Evolutionary conservation across 2,797 vertebrate species (phyloP), one percentile per base, ranked within the genome.

Genomic region (Clamator glandarius): DNA sequence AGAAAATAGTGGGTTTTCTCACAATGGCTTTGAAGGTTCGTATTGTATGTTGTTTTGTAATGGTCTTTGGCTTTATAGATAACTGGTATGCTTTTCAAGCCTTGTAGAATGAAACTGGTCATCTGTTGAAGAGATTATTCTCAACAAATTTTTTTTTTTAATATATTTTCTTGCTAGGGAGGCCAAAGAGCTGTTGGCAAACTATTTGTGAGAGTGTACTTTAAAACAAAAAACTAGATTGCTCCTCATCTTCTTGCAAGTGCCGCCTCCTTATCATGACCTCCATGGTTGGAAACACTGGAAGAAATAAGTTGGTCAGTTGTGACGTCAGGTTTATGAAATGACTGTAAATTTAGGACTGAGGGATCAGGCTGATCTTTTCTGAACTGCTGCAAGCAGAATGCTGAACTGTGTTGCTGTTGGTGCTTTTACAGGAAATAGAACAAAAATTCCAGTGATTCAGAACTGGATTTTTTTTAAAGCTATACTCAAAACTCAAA

Each of bases 391-490:
- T 87, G 51, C 87, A 83, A 84, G 85, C 5, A 10, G 69, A 96
- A 83, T 95, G 83, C 94, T 96, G 91, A 97, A 80, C 7, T 41
- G n/a, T 95, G 95, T 90, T 95, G 90, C 92, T 97, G 73, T 92
- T 96, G 86, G 85, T 97, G 79, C 95, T 96, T 97, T 98, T 97
- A 97, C 96, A 97, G 96, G 96, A 98, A 98, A 97, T 85, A 96
- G 91, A 97, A 91, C 94, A 97, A 97, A 97, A 97, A 96, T 97
- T 96, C 96, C 96, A 97, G 68, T 98, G 97, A 97, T 98, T 97
- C 96, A 98, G 92, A 97, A 96, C 92, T 96, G 90, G 92, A 81
- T 94, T 96, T 96, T 97, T 66, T 94, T 97, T 68, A 95, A 95
- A 95, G 84, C 85, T 91, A 25, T 86, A 72, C 81, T 96, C 91